Conservation (phyloP, 2,113 vertebrate species). For the Spermophilus dauricus region DNA sequence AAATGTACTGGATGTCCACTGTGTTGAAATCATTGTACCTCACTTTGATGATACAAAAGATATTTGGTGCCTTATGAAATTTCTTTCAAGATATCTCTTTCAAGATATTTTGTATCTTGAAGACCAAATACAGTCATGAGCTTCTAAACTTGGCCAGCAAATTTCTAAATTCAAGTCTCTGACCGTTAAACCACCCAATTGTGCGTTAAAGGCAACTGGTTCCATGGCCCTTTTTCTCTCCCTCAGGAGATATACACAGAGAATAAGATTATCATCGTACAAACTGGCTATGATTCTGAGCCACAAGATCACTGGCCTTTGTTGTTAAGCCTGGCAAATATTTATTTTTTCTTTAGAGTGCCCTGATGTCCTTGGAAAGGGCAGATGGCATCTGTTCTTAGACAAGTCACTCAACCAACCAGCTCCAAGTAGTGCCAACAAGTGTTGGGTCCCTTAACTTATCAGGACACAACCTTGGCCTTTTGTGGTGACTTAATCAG, state of each 20-base stretch:
- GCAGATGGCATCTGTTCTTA: constrained; percentile 23
- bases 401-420: neutral
- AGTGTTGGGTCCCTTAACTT: neutral
- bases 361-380: neutral
- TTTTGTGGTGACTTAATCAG: constrained; percentile 9
- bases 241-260: neutral
- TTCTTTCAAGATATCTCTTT: neutral
- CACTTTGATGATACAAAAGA: neutral
- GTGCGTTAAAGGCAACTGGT: neutral
- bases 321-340: neutral
- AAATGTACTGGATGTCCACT: neutral
- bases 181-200: neutral
- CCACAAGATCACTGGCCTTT: neutral
- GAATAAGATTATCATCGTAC: neutral
- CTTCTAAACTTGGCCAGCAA: neutral
- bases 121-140: neutral
- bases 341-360: neutral
- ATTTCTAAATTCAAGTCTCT: neutral
- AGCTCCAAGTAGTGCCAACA: neutral
- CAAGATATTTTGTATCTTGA: constrained; percentile 13
- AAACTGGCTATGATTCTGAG: neutral
- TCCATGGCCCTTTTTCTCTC: neutral
- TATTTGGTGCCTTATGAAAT: neutral
- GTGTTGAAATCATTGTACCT: neutral
- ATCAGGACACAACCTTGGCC: neutral